Evolutionary conservation across 2,888 invertebrate genomes (phyloP).

Genomic region (Anagyrus pseudococci): DNA sequence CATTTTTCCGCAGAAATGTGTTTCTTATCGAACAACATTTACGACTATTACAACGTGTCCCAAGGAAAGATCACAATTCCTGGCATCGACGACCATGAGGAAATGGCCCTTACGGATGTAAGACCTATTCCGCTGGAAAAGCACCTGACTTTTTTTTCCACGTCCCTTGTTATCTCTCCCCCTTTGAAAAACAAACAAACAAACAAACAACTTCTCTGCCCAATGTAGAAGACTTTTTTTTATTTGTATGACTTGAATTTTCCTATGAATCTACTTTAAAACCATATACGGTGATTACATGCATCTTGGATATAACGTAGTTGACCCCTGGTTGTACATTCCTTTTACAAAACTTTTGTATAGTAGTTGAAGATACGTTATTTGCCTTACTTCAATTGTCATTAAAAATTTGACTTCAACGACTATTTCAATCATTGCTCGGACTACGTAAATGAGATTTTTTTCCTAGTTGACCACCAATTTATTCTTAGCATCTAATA

Average conservation of each 20-base stretch:
- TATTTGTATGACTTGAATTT: slow-evolving; percentile 14
- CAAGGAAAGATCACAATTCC: slow-evolving; percentile 98
- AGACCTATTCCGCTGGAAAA: slow-evolving; percentile 63
- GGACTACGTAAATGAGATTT: slow-evolving; percentile 3
- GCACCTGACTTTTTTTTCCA: slow-evolving; percentile 15
- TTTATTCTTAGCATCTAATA: too few species aligned
- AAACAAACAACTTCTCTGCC: too few species aligned
- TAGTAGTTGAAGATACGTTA: slow-evolving; percentile 16
- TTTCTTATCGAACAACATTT: slow-evolving; percentile 84
- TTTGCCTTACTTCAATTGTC: background rate
- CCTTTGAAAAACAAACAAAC: too few species aligned
- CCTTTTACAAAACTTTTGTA: slow-evolving; percentile 10
- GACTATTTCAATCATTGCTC: slow-evolving; percentile 15
- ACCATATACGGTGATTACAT: slow-evolving; percentile 19
- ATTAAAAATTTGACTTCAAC: background rate
- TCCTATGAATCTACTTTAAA: slow-evolving; percentile 10
- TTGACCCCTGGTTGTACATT: slow-evolving; percentile 11
- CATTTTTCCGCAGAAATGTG: slow-evolving; percentile 72
- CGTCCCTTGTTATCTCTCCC: background rate
- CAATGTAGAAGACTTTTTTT: slow-evolving; percentile 16
- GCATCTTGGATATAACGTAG: slow-evolving; percentile 28
- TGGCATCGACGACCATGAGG: slow-evolving; percentile 94
- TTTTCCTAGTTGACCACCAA: slow-evolving; percentile 5
- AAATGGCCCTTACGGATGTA: slow-evolving; percentile 88
- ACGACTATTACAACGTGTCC: slow-evolving; percentile 92